Base-by-base conservation (phyloP, 2,888 invertebrate genomes). In the Melangyna quadrimaculata region DNA sequence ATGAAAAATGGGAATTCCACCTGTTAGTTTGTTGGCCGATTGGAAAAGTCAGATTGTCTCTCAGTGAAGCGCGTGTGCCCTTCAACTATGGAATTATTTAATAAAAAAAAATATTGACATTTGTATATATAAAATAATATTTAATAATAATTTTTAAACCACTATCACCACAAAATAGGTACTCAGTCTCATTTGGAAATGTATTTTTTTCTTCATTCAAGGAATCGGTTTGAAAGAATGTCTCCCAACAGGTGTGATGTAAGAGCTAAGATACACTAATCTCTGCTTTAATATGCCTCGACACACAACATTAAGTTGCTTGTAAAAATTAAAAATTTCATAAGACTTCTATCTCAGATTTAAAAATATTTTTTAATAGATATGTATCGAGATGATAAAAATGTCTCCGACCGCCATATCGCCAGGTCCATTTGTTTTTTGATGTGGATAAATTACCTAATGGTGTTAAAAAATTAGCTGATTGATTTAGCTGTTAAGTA, bases 401-500 rank as follows among this genome's bases (percentile, higher is more conserved):
- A 37, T 74, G 73, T 53, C 59, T 51, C 57, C 59, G 19, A n/a
- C n/a, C n/a, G n/a, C n/a, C n/a, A n/a, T n/a, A n/a, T 5, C 10
- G 10, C 19, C 35, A 45, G 53, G 51, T n/a, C 72, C 55, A 55
- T 55, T 78, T 77, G 67, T 69, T 51, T 43, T 45, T 61, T 81
- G 81, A 86, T 81, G 72, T 63, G 72, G 57, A 86, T 73, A 77
- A 77, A 73, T 78, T 81, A 86, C 59, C 55, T 74, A 86, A 81
- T 78, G 73, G 70, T 73, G 63, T 63, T 55, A 55, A 70, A 73
- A 73, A 77, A 81, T 86, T 77, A 81, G 57, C 63, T 86, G 86
- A 81, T 86, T 86, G 78, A 81, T 81, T 86, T 73, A 86, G 78
- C 73, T 69, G 70, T 78, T 78, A 86, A 86, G 80, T 77, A 61